Evolutionary conservation across 2,797 vertebrate genomes (phyloP).

Genomic region (Rhinophrynus dorsalis): DNA sequence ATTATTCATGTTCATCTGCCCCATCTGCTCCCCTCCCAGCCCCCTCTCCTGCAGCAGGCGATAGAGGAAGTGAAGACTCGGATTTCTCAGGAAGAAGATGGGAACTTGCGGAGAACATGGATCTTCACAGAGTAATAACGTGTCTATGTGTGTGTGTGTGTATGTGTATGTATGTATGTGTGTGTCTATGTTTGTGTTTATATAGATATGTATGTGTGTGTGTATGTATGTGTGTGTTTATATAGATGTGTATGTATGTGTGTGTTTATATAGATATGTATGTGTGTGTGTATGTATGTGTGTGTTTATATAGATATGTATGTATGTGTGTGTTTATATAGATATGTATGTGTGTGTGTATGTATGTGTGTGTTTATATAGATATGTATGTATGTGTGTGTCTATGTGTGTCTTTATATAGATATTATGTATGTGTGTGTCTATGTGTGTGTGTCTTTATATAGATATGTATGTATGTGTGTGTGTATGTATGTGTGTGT

Average conservation of each 20-base stretch:
- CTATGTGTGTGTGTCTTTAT: neutral
- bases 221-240: too few species aligned
- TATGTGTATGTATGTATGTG: neutral
- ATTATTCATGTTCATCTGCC: too few species aligned
- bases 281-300: neutral
- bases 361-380: neutral
- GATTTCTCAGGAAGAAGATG: constrained; percentile 29
- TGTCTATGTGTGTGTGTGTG: too few species aligned
- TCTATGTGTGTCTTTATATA: neutral
- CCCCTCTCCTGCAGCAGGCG: constrained; percentile 11
- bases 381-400: neutral
- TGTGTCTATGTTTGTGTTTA: neutral
- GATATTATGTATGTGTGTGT: neutral
- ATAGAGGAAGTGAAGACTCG: neutral
- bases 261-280: neutral
- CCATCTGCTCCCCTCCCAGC: neutral
- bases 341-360: neutral
- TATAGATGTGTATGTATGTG: neutral
- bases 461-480: neutral
- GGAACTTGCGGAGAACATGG: constrained; percentile 25
- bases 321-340: too few species aligned
- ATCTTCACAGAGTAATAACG: constrained; percentile 34
- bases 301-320: too few species aligned
- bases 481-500: neutral
- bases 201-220: neutral